These are phyloP conservation scores for Drosophila kikkawai DNA, from an alignment of 1,140 invertebrate genomes.

Conservation along the genomic window DNA sequence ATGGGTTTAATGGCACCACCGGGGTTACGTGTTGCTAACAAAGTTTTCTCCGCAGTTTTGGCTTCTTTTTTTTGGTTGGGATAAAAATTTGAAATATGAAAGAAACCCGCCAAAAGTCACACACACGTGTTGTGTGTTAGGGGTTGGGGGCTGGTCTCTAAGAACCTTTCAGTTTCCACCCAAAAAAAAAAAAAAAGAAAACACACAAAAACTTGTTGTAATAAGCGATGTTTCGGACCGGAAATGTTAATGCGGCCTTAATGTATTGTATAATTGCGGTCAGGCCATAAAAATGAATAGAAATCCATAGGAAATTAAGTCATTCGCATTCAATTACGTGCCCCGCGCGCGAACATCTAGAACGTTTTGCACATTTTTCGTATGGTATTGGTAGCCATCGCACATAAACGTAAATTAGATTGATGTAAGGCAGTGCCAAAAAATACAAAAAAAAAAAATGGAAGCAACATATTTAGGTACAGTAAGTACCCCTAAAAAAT, in stretches of 20 bases:
- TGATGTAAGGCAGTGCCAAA: slow-evolving; percentile 63
- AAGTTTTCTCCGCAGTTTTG: slow-evolving; percentile 25
- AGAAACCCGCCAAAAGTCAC: slow-evolving; percentile 9
- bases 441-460: slow-evolving; percentile 9
- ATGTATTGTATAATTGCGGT: slow-evolving; percentile 69
- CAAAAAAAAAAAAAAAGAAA: neutral
- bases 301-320: slow-evolving; percentile 73
- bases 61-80: neutral
- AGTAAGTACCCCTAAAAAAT: neutral
- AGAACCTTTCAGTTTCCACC: slow-evolving; percentile 8
- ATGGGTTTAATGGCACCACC: slow-evolving; percentile 55
- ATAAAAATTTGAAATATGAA: neutral
- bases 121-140: slow-evolving; percentile 31
- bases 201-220: slow-evolving; percentile 24
- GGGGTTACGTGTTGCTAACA: slow-evolving; percentile 41
- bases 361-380: slow-evolving; percentile 43
- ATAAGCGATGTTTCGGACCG: slow-evolving; percentile 52
- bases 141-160: neutral
- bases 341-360: slow-evolving; percentile 32
- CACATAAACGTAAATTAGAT: slow-evolving; percentile 46
- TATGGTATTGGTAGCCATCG: slow-evolving; percentile 16
- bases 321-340: slow-evolving; percentile 81
- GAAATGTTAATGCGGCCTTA: slow-evolving; percentile 66
- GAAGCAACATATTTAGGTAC: neutral
- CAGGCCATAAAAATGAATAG: slow-evolving; percentile 61